Base-by-base conservation (phyloP, 2,113 vertebrate genomes). In the Callocephalon fimbriatum region DNA sequence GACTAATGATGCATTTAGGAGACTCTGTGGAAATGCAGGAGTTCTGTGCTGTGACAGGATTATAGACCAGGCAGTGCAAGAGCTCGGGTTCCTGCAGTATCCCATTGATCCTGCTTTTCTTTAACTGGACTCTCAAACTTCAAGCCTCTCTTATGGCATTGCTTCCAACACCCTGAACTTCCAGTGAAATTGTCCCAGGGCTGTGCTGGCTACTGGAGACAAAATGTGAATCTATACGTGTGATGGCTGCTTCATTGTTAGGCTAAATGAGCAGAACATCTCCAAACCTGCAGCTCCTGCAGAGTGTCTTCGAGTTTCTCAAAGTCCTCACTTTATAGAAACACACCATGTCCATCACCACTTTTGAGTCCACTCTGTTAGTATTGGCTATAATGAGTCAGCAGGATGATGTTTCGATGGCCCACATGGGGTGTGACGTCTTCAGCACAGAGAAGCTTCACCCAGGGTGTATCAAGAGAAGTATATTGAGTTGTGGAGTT, bases 171-270 rank as follows among this genome's bases (percentile, higher is more conserved):
- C 13, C 35, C 45, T 38, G 82, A 71, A 51, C 19, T 45, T 67
- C 40, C 68, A 80, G 13, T 3, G 63, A 75, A 35, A 38, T 51
- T 62, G 21, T 72, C 68, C 35, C 37, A 40, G 78, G 40, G 58
- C 32, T 40, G 25, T 51, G 45, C 50, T 62, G 83, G 56, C 32
- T 22, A 15, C 25, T 48, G 51, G 27, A 80, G 45, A 38, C 27
- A n/a, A 58, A 56, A 32, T n/a, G n/a, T n/a, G 35, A 45, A 27
- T 38, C 38, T 38, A 16, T n/a, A 40, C 0, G 0, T 35, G 32
- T 66, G 58, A 18, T 9, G 47, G n/a, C 37, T 76, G 18, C 51
- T 88, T 48, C 42, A 8, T 20, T 19, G 2, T 59, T 38, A 45
- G 7, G 26, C 47, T n/a, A 66, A 89, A 77, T 0, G 1, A 82